A percentile compares a stretch with the other conserved stretches of the same genome.
These are phyloP conservation scores for Himalopsyche kuldschensis DNA, from an alignment of 2,888 invertebrate species.

Conservation along the genomic window DNA sequence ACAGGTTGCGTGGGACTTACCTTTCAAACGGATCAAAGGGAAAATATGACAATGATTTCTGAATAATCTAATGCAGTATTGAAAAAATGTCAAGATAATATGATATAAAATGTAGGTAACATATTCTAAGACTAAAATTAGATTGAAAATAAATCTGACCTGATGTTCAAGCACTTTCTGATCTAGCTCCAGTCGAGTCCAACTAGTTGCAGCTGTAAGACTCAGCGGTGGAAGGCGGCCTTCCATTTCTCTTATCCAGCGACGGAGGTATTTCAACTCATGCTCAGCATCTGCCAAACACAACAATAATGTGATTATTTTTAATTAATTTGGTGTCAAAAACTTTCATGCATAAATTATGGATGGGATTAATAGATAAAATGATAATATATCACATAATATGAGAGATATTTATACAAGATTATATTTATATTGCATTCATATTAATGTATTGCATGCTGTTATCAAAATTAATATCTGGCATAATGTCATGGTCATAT, in stretches of 20 bases:
- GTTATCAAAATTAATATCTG: too few relatives aligned
- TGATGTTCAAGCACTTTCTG: slow-evolving; percentile 79
- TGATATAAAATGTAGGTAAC: background rate
- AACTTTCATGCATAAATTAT: too few relatives aligned
- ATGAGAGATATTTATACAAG: too few relatives aligned
- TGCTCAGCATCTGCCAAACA: slow-evolving; percentile 68
- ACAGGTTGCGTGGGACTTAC: too few relatives aligned
- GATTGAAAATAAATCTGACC: slow-evolving; percentile 60
- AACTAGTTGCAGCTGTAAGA: slow-evolving; percentile 69
- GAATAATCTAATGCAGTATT: too few relatives aligned
- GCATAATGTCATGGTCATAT: too few relatives aligned
- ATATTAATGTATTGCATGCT: too few relatives aligned
- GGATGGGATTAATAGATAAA: too few relatives aligned
- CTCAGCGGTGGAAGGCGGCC: slow-evolving; percentile 73
- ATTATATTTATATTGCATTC: too few relatives aligned
- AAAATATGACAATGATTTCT: too few relatives aligned
- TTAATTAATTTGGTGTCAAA: background rate
- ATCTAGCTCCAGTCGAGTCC: slow-evolving; percentile 73
- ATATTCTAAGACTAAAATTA: background rate
- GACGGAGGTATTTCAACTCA: slow-evolving; percentile 75
- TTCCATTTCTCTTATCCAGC: slow-evolving; percentile 88
- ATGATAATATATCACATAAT: too few relatives aligned
- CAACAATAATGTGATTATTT: background rate
- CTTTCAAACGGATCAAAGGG: too few relatives aligned
- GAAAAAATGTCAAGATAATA: background rate